Evolutionary conservation across 92 coral and sea anemone genomes (phyloP).

Genomic region (Scolanthus callimorphus): DNA sequence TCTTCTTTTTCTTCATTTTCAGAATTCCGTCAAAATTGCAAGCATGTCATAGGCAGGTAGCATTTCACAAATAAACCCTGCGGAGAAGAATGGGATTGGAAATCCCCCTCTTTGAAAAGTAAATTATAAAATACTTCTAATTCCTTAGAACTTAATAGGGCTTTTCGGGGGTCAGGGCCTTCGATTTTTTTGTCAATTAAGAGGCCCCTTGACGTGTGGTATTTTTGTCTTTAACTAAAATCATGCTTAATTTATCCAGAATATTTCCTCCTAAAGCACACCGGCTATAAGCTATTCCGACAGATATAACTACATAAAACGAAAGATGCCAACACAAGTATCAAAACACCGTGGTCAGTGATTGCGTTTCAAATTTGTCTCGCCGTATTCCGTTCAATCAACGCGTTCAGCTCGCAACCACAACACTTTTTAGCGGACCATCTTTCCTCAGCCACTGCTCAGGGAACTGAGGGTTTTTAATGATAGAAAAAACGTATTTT

Average conservation of each 20-base stretch:
- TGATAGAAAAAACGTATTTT: too few relatives aligned
- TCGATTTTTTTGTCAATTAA: not conserved
- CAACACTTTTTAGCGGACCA: not conserved
- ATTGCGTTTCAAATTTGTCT: too few relatives aligned
- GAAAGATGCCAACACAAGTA: too few relatives aligned
- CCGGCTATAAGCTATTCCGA: not conserved
- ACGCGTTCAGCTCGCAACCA: not conserved
- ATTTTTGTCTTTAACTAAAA: not conserved
- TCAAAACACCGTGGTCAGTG: too few relatives aligned
- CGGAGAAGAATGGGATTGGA: not conserved
- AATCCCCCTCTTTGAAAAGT: not conserved
- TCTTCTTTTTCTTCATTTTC: too few relatives aligned
- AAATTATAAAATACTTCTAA: not conserved
- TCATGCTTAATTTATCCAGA: not conserved
- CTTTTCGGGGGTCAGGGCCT: not conserved
- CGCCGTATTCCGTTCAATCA: not conserved
- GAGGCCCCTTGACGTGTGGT: not conserved
- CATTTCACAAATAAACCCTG: not conserved
- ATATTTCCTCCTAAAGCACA: not conserved
- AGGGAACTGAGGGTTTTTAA: too few relatives aligned
- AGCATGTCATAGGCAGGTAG: too few relatives aligned
- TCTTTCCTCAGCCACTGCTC: too few relatives aligned
- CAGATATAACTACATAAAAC: not conserved
- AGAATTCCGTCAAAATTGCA: too few relatives aligned
- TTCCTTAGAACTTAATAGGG: not conserved